A percentile compares a stretch with the other conserved stretches of the same genome.
phyloP scores from a whole-genome alignment of 2,888 invertebrate genomes.

The Tolmerus cingulatus region DNA sequence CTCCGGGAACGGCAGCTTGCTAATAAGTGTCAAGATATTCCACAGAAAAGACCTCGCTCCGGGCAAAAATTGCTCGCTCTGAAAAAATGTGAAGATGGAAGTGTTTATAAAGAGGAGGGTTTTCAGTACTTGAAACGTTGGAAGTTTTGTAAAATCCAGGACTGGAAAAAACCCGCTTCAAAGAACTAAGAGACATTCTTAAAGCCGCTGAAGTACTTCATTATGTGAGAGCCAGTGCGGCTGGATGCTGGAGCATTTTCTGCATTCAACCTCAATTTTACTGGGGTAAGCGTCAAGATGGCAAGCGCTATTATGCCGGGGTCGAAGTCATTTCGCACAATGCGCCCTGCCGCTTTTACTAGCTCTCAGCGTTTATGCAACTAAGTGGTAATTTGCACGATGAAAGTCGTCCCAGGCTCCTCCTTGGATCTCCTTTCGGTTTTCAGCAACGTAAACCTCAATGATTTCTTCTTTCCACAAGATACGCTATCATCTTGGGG shows the following conservation, averaged over 20 bases:
- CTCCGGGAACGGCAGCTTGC: background rate
- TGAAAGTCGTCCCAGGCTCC: background rate
- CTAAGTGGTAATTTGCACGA: conserved; percentile 42
- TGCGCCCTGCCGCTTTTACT: conserved; percentile 12
- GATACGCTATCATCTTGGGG: background rate
- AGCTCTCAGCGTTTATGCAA: conserved; percentile 31
- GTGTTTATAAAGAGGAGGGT: conserved; percentile 16
- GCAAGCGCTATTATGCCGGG: conserved; percentile 38
- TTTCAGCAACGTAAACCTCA: background rate
- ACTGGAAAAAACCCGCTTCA: background rate
- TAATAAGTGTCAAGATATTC: conserved; percentile 4
- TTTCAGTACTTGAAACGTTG: conserved; percentile 12
- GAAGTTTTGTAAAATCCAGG: background rate
- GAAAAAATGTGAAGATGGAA: background rate
- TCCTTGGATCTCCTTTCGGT: background rate
- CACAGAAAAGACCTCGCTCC: background rate
- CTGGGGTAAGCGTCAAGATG: conserved; percentile 32
- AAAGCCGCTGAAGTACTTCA: conserved; percentile 25
- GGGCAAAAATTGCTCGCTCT: background rate
- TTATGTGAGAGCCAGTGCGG: conserved; percentile 17
- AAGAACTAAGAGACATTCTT: conserved; percentile 28
- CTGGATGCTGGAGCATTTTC: background rate
- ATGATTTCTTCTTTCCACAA: background rate
- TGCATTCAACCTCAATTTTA: conserved; percentile 39
- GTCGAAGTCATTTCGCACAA: conserved; percentile 36